phyloP scores from a whole-genome alignment of 1,140 invertebrate genomes.

The Drosophila truncata region DNA sequence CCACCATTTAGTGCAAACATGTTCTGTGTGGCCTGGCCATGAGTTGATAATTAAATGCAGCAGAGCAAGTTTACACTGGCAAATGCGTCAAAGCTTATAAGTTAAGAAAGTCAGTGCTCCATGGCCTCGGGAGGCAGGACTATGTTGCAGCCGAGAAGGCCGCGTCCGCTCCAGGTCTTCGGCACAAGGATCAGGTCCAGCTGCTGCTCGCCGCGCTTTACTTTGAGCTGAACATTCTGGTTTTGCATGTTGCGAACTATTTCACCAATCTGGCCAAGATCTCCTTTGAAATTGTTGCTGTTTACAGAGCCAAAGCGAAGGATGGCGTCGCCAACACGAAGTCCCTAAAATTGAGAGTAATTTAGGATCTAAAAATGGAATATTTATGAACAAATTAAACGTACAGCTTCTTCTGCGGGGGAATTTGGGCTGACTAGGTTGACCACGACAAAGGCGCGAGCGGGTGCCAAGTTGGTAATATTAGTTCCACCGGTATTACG shows the following conservation, averaged over 20 bases:
- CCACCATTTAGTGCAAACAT: constrained; percentile 31
- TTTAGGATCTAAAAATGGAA: not conserved
- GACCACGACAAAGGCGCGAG: constrained; percentile 89
- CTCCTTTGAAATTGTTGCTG: constrained; percentile 89
- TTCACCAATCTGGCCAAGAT: constrained; percentile 88
- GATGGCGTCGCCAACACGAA: constrained; percentile 90
- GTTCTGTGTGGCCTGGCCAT: constrained; percentile 19
- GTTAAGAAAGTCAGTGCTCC: constrained; percentile 66
- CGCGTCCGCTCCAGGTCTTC: constrained; percentile 90
- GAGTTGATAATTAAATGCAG: constrained; percentile 18
- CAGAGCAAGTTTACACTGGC: constrained; percentile 23
- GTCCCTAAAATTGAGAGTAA: constrained; percentile 88
- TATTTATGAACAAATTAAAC: constrained; percentile 48
- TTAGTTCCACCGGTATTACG: constrained; percentile 37
- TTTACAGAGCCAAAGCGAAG: constrained; percentile 94
- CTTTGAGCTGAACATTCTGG: constrained; percentile 87
- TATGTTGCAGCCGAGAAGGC: constrained; percentile 92
- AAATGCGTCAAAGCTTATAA: constrained; percentile 21
- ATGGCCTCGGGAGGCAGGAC: constrained; percentile 86
- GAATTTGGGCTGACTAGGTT: constrained; percentile 91
- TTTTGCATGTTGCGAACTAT: constrained; percentile 92
- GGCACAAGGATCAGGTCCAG: constrained; percentile 88
- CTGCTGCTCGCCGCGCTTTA: constrained; percentile 87
- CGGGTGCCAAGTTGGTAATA: not conserved
- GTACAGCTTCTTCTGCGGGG: constrained; percentile 92